Evolutionary conservation across 2,797 vertebrate species (phyloP).

Genomic region (Girardinus metallicus): DNA sequence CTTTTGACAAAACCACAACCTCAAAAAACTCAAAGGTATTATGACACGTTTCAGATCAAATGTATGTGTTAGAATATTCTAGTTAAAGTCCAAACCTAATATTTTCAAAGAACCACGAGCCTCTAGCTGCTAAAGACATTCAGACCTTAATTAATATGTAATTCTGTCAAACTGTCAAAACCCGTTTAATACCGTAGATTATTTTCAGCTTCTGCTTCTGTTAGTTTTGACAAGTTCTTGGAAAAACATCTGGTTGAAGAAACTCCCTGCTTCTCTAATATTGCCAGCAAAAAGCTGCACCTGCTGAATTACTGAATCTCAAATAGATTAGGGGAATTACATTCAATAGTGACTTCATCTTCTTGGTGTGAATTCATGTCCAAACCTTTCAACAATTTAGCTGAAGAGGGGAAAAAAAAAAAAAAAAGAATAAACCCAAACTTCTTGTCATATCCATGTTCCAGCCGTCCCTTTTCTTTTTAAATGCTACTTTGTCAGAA

Average conservation of each 20-base stretch:
- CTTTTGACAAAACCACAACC: background rate
- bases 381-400: background rate
- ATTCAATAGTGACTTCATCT: background rate
- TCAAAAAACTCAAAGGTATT: background rate
- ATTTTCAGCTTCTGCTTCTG: background rate
- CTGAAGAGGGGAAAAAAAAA: background rate
- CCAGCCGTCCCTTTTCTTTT: background rate
- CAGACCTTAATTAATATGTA: background rate
- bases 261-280: background rate
- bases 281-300: background rate
- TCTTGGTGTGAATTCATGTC: background rate
- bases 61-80: background rate
- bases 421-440: background rate
- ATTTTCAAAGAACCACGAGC: background rate
- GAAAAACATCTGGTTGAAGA: background rate
- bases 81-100: background rate
- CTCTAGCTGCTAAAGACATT: background rate
- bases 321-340: background rate
- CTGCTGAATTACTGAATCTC: background rate
- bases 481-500: background rate
- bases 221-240: background rate
- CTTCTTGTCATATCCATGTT: background rate
- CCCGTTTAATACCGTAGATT: background rate
- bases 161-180: background rate
- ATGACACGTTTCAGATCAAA: background rate